A percentile compares a stretch with the other conserved stretches of the same genome.
Conservation (phyloP, 2,888 invertebrate genomes). For the Agrotis ipsilon region DNA sequence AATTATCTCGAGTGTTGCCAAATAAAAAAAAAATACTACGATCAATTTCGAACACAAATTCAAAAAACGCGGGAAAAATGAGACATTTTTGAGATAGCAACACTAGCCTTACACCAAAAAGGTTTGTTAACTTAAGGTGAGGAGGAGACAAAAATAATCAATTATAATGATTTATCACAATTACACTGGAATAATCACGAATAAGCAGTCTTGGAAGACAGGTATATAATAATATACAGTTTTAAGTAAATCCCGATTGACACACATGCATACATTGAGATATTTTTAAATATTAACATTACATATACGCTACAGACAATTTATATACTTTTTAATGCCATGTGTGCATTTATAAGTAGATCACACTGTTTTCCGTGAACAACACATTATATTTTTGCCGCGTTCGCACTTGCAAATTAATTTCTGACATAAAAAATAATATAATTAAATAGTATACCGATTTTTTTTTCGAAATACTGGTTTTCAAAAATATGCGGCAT, state of each 20-base stretch:
- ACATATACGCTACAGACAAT: conserved; percentile 18
- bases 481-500: conserved; percentile 12
- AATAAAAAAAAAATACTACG: conserved; percentile 20
- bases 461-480: conserved; percentile 36
- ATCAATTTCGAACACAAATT: conserved; percentile 9
- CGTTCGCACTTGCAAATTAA: conserved; percentile 7
- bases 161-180: conserved; percentile 59
- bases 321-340: conserved; percentile 19
- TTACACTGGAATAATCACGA: conserved; percentile 65
- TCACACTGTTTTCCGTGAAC: conserved; percentile 19
- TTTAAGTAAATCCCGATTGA: conserved; percentile 39
- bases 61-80: conserved; percentile 21
- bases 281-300: conserved; percentile 18
- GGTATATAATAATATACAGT: conserved; percentile 36
- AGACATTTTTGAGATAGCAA: conserved; percentile 37
- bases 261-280: conserved; percentile 35
- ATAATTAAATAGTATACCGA: conserved; percentile 15
- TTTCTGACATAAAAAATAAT: conserved; percentile 1
- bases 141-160: conserved; percentile 31
- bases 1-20: conserved; percentile 46
- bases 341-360: conserved; percentile 34
- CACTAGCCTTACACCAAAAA: conserved; percentile 48
- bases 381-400: conserved; percentile 6
- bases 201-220: conserved; percentile 69
- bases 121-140: conserved; percentile 33